A percentile compares a stretch with the other conserved stretches of the same genome.
These are phyloP conservation scores for Crossoptilon crossoptilon DNA, from an alignment of 2,797 vertebrate species.

Conservation along the genomic window DNA sequence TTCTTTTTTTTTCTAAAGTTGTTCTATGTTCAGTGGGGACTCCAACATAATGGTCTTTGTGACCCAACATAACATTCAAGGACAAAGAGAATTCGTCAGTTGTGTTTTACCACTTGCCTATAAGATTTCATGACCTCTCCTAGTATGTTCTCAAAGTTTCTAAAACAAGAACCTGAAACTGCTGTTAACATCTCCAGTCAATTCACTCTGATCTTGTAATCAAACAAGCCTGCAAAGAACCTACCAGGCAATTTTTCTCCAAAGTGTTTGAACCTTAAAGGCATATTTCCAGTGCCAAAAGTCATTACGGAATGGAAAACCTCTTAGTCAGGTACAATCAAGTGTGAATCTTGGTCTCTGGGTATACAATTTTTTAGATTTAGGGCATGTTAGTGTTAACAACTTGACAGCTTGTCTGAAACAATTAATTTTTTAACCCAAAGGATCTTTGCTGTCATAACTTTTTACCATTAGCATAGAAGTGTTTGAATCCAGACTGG, in stretches of 20 bases:
- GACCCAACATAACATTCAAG: background rate
- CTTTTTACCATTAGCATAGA: constrained; percentile 61
- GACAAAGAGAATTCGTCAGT: background rate
- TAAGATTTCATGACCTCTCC: background rate
- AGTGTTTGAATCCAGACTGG: constrained; percentile 24
- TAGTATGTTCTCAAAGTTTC: constrained; percentile 1
- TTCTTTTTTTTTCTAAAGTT: background rate
- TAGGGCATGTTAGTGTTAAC: constrained; percentile 80
- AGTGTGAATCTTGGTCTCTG: constrained; percentile 78
- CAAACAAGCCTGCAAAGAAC: constrained; percentile 44
- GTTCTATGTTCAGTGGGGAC: accelerated
- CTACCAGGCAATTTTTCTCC: constrained; percentile 30
- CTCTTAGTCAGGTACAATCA: constrained; percentile 80
- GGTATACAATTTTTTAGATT: constrained; percentile 79
- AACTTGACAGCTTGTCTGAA: constrained; percentile 87
- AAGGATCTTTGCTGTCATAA: constrained; percentile 72
- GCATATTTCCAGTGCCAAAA: constrained; percentile 69
- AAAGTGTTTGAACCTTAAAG: constrained; percentile 57
- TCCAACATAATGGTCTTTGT: background rate
- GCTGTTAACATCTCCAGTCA: constrained; percentile 33
- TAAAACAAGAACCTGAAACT: constrained; percentile 1
- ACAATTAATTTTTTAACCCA: constrained; percentile 80
- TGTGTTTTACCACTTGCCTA: background rate
- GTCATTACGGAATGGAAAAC: constrained; percentile 54
- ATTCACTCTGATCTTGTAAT: constrained; percentile 47